Base-by-base conservation (phyloP, 2,113 vertebrate species). In the Xiphophorus maculatus region DNA sequence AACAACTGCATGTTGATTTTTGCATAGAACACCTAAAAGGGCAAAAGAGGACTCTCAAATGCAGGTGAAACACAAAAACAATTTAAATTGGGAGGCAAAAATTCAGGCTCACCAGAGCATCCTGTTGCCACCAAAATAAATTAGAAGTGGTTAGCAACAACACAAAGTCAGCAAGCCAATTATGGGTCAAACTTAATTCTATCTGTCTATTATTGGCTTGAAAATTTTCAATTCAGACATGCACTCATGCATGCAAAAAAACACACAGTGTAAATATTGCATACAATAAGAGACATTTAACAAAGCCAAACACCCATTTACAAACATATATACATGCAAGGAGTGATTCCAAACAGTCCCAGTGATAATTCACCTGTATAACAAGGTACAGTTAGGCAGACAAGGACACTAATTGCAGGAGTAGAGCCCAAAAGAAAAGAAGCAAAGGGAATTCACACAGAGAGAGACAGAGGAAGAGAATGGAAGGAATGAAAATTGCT, bases 51-150 rank as follows among this genome's bases (percentile, higher is more conserved):
- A 77, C 30, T 63, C 58, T 69, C 81, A 76, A 73, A 33, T 73
- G 61, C 67, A 84, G 76, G 70, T 80, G 63, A 72, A 81, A 87
- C 69, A 87, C 63, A 79, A 87, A 83, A 91, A 77, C 76, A 85
- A 66, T 80, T 79, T 88, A 85, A 90, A 89, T 87, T 90, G 80
- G 76, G 81, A 63, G 5, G 69, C 29, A 86, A 88, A 88, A 83
- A 54, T 81, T 82, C 80, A 81, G 69, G 64, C 77, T 89, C 80
- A 80, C 77, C 77, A 88, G 69, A 81, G 78, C 76, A 80, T 82
- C 77, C 61, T 63, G 64, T 54, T 63, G 63, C 72, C 78, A 73
- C 35, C 71, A 67, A 75, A 86, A 91, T 89, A 74, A 74, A 88
- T 90, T 87, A 86, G 76, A 73, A 87, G 76, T 71, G 25, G 79